These are phyloP conservation scores for Brachylomia viminalis DNA, from an alignment of 2,888 invertebrate genomes.

Conservation along the genomic window DNA sequence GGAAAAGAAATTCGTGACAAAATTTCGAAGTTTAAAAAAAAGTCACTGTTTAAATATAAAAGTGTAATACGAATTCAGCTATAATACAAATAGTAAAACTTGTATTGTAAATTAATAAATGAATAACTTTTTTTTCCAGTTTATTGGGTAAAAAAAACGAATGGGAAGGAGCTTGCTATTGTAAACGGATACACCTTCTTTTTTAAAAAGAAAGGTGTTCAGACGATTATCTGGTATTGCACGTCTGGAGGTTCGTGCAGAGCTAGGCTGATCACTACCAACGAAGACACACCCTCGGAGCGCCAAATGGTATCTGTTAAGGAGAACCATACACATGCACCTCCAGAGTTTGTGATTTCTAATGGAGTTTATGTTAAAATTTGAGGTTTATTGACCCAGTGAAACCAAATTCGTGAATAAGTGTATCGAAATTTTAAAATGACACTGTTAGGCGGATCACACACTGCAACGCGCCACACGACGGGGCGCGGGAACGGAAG, in stretches of 20 bases:
- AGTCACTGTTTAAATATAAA: background rate
- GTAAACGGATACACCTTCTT: constrained; percentile 20
- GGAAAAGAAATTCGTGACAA: background rate
- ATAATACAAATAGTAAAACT: background rate
- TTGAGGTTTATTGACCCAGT: background rate
- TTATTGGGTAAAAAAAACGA: background rate
- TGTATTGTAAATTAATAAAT: background rate
- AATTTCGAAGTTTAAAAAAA: background rate
- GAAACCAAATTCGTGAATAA: background rate
- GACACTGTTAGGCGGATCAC: no score
- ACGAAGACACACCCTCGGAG: background rate
- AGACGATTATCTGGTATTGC: constrained; percentile 20
- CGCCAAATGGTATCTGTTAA: constrained; percentile 13
- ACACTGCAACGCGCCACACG: no score
- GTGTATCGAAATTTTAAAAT: background rate
- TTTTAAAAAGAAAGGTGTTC: background rate
- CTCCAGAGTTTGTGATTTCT: constrained; percentile 19
- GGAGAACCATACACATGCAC: constrained; percentile 16
- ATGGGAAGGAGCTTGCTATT: constrained; percentile 15
- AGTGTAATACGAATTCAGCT: background rate
- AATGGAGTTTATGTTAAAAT: constrained; percentile 27
- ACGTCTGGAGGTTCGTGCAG: constrained; percentile 22
- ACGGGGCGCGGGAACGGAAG: no score
- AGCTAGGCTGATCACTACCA: constrained; percentile 21
- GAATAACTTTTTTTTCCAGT: constrained; percentile 10